Base-by-base conservation (phyloP, 2,113 vertebrate species). In the Nycticryphes semicollaris region DNA sequence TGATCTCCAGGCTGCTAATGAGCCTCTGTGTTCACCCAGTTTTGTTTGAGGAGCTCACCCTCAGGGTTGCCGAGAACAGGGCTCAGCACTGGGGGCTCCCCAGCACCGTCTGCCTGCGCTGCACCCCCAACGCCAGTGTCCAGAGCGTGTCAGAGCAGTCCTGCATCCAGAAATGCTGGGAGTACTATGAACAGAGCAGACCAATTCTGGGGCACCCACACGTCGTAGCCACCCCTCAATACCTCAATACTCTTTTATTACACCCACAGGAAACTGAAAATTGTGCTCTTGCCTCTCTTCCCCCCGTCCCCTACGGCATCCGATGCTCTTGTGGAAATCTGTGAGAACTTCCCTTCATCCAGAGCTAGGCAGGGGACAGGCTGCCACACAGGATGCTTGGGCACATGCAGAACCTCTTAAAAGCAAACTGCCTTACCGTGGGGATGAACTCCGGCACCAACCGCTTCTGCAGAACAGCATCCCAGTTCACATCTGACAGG, bases 401-500 rank as follows among this genome's bases (percentile, higher is more conserved):
- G 39, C 59, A 33, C 59, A 5, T 0, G 1, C 28, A 54, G 63
- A 70, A 10, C 33, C 4, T 48, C 45, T 59, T 30, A 27, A 59
- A 28, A 17, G 31, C 45, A 27, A 54, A 37, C 7, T 28, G 68
- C 93, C 99, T 99, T 97, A 99, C 99, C 23, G 98, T 99, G 84
- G 99, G 99, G 94, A 99, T 97, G 96, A 99, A 99, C 62, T 98
- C 98, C 27, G 99, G 99, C 57, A 97, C 80, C 51, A 99, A 95
- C 93, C 98, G 98, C 96, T 99, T 99, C 96, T 98, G 98, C 50
- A 99, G 97, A 80, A 99, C 98, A 7, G 98, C 98, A 28, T 99
- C 98, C 99, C 99, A 99, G 96, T 99, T 99, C 91, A 99, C 98
- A 14, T 99, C 98, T 24, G 98, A 98, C 97, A 99, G 97, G 43